Percentiles rank a stretch among this genome's conserved stretches.
Conservation (phyloP, 2,113 vertebrate genomes). For the Atherinomorus stipes region DNA sequence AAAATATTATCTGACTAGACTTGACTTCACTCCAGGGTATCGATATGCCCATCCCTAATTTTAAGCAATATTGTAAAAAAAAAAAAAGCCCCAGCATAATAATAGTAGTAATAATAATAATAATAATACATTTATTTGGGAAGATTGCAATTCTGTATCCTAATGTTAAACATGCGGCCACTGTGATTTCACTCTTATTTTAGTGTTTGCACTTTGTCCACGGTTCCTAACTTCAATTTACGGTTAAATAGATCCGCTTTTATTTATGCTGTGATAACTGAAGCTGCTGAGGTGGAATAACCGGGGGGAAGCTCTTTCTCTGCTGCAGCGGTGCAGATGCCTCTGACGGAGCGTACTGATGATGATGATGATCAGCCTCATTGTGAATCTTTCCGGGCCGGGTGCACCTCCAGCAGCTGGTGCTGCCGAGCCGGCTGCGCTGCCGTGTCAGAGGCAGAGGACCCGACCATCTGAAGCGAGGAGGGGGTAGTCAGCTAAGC, state of each 20-base stretch:
- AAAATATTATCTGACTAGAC: no score
- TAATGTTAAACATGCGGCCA: not conserved
- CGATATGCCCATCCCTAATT: no score
- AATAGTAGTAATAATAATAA: no score
- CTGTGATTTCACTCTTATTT: not conserved
- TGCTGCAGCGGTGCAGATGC: not conserved
- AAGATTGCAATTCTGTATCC: not conserved
- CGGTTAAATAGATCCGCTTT: not conserved
- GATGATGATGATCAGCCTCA: not conserved
- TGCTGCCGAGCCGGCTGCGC: not conserved
- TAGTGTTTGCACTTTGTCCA: conserved; percentile 19
- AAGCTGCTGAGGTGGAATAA: not conserved
- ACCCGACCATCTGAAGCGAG: conserved; percentile 64
- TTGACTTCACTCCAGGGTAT: no score
- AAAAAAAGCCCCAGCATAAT: no score
- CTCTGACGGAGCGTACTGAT: not conserved
- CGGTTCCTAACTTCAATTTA: conserved; percentile 34
- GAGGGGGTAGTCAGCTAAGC: conserved; percentile 69
- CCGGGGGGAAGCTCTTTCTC: not conserved
- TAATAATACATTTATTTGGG: no score
- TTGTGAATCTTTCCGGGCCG: not conserved
- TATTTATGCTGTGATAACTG: not conserved
- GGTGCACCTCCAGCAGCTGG: conserved; percentile 4
- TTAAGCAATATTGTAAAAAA: no score
- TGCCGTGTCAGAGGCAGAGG: conserved; percentile 47